These are phyloP conservation scores for Gerris lacustris DNA, from an alignment of 2,888 invertebrate genomes.

Conservation along the genomic window DNA sequence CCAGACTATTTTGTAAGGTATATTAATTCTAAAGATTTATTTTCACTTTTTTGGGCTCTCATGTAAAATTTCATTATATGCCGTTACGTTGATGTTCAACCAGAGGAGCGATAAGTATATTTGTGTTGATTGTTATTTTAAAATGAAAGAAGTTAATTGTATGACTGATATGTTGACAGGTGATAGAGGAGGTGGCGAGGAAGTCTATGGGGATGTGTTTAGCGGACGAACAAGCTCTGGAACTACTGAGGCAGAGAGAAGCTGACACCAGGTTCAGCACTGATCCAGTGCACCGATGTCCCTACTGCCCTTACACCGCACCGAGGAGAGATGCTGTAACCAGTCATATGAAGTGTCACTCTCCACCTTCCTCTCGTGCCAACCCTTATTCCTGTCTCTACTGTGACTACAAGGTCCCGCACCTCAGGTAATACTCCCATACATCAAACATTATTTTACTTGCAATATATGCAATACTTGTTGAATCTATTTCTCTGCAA, in stretches of 20 bases:
- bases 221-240: constrained; percentile 51
- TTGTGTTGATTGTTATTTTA: too few relatives aligned
- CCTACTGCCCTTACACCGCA: constrained; percentile 68
- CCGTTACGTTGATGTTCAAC: too few relatives aligned
- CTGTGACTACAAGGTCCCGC: constrained; percentile 68
- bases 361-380: constrained; percentile 48
- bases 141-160: too few relatives aligned
- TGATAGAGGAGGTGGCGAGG: constrained; percentile 30
- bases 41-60: too few relatives aligned
- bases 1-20: too few relatives aligned
- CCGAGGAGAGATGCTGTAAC: constrained; percentile 57
- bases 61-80: too few relatives aligned
- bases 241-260: constrained; percentile 45
- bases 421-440: constrained; percentile 41
- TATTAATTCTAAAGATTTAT: too few relatives aligned
- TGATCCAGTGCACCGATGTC: constrained; percentile 54
- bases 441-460: too few relatives aligned
- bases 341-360: constrained; percentile 63
- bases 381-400: constrained; percentile 60
- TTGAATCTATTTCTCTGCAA: too few relatives aligned
- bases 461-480: too few relatives aligned
- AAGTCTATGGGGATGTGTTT: constrained; percentile 46
- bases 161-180: too few relatives aligned
- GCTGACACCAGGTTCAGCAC: constrained; percentile 36
- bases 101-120: too few relatives aligned